Conservation (phyloP, 2,797 vertebrate species). For the Cichlasoma orientale region DNA sequence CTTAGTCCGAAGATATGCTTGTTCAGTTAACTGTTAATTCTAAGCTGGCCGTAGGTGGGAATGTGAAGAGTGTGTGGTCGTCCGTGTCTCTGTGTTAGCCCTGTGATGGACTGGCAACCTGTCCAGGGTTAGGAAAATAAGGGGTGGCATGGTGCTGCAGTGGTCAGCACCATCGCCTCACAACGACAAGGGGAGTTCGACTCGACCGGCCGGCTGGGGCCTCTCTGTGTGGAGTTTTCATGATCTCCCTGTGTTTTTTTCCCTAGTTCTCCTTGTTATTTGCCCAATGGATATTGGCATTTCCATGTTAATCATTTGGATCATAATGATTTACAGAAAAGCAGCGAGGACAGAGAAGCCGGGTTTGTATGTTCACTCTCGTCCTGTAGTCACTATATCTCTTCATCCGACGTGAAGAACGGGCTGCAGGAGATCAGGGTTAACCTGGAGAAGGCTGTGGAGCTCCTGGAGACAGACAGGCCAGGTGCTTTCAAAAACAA, state of each 20-base stretch:
- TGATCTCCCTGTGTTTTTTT: too few relatives aligned
- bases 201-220: background rate
- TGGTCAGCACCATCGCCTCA: background rate
- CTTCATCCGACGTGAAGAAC: constrained; percentile 56
- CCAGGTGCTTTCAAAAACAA: constrained; percentile 76
- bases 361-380: constrained; percentile 61
- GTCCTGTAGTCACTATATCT: constrained; percentile 59
- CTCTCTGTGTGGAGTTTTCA: background rate
- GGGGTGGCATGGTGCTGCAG: background rate
- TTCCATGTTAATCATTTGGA: background rate
- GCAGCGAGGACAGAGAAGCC: constrained; percentile 3
- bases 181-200: background rate
- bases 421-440: constrained; percentile 76
- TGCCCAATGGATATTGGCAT: background rate
- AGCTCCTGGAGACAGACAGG: constrained; percentile 76
- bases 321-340: constrained; percentile 46
- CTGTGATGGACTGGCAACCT: background rate
- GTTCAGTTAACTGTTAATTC: background rate
- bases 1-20: background rate
- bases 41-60: background rate
- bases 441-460: constrained; percentile 69
- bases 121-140: background rate
- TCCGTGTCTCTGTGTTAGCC: background rate
- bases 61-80: background rate
- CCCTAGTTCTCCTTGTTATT: background rate